Percentiles rank a stretch among this genome's conserved stretches.
Conservation (phyloP, 2,113 vertebrate genomes). For the Xenotilapia longispinis region DNA sequence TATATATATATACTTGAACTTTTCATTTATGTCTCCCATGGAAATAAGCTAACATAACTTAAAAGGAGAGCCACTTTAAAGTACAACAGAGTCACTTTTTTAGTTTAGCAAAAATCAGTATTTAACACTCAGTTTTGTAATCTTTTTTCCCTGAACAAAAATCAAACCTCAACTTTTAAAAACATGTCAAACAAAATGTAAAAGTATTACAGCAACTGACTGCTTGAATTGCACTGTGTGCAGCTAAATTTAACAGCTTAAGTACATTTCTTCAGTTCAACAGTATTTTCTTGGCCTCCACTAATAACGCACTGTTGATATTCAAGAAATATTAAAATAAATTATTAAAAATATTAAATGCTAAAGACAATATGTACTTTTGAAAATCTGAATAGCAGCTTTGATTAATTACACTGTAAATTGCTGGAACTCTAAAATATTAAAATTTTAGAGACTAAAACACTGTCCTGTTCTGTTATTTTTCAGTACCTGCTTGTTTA, state of each 20-base stretch:
- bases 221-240: neutral
- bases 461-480: neutral
- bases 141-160: neutral
- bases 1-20: neutral
- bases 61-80: neutral
- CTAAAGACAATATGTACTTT: neutral
- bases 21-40: neutral
- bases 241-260: neutral
- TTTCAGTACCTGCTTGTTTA: neutral
- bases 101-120: neutral
- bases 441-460: neutral
- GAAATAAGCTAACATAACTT: neutral
- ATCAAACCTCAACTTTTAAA: neutral
- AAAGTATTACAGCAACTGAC: neutral
- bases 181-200: neutral
- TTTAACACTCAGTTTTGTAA: neutral
- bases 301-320: neutral
- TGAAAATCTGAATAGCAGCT: neutral
- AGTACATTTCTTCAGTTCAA: neutral
- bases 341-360: neutral
- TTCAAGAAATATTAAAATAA: neutral
- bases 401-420: neutral
- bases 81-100: neutral
- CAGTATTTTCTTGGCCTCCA: neutral
- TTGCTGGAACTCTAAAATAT: neutral